Conservation (phyloP, 2,888 invertebrate species). For the Cantharis rustica region DNA sequence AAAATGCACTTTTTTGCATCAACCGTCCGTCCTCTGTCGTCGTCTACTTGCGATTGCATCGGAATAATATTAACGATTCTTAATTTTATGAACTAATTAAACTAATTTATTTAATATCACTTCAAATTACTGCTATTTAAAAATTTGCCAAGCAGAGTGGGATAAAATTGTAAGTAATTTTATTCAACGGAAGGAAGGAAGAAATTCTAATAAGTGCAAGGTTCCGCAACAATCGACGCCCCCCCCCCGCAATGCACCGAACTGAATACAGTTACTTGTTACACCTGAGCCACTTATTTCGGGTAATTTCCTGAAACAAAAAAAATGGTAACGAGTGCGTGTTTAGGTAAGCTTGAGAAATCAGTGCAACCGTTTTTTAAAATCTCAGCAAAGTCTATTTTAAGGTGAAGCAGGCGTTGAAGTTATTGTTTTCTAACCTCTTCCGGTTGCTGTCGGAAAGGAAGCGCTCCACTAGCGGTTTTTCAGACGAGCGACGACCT, state of each 20-base stretch:
- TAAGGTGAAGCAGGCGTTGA: background rate
- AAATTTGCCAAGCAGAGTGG: background rate
- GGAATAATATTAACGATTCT: background rate
- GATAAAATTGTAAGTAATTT: background rate
- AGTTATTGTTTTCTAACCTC: constrained; percentile 6
- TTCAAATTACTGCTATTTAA: background rate
- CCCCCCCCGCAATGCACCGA: background rate
- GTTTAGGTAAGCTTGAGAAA: constrained; percentile 2
- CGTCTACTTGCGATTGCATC: background rate
- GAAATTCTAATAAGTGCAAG: background rate
- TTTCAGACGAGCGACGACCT: background rate
- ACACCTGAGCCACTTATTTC: background rate
- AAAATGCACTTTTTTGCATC: background rate
- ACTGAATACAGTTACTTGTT: background rate
- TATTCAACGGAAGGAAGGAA: background rate
- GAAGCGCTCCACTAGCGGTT: background rate
- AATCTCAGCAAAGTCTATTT: background rate
- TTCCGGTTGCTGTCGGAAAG: constrained; percentile 3
- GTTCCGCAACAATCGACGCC: background rate
- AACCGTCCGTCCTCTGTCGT: background rate
- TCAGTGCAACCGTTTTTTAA: background rate
- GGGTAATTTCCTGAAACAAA: background rate
- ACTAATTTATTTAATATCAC: background rate
- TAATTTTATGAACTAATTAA: background rate
- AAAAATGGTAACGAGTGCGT: background rate